phyloP scores from a whole-genome alignment of 2,888 invertebrate species.

The Leucophenga montana region DNA sequence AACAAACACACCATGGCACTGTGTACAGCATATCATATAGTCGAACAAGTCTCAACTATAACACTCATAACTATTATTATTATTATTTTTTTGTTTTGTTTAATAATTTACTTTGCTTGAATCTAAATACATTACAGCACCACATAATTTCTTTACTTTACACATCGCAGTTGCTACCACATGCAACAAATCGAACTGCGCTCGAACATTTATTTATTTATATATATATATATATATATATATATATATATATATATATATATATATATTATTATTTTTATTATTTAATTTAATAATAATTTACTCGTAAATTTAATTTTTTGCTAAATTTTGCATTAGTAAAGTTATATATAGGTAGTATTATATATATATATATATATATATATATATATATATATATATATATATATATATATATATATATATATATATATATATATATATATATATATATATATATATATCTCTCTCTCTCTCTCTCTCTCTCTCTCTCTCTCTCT shows the following conservation, averaged over 20 bases:
- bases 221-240: conserved; percentile 29
- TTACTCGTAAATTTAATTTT: conserved; percentile 18
- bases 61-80: not conserved
- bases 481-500: no score
- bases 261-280: conserved; percentile 24
- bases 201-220: conserved; percentile 38
- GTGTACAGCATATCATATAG: no score
- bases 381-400: conserved; percentile 41
- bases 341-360: conserved; percentile 45
- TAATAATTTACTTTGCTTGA: conserved; percentile 38
- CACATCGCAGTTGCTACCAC: conserved; percentile 40
- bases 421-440: not conserved
- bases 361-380: no score
- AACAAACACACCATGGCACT: no score
- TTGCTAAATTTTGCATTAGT: conserved; percentile 4
- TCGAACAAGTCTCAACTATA: no score
- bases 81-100: conserved; percentile 30
- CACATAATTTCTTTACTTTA: conserved; percentile 58
- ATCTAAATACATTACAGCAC: conserved; percentile 62
- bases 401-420: conserved; percentile 52
- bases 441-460: conserved; percentile 49
- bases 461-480: no score
- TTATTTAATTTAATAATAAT: conserved; percentile 1
- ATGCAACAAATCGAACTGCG: conserved; percentile 25
- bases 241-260: conserved; percentile 30